phyloP scores from a whole-genome alignment of 2,113 vertebrate species.

The Crotalus helleri region DNA sequence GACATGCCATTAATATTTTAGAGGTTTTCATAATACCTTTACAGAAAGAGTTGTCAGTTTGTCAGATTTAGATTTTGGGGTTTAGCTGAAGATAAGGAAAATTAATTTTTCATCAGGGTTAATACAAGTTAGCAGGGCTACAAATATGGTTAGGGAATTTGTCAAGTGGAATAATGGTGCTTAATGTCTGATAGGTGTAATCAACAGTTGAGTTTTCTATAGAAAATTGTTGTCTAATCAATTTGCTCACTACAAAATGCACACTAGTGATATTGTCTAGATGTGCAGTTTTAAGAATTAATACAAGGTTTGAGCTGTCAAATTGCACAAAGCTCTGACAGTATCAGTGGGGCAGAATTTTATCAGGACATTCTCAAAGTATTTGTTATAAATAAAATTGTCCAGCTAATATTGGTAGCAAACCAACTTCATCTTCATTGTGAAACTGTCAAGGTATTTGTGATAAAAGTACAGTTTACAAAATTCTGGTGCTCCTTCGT shows the following conservation, averaged over 20 bases:
- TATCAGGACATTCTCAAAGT: constrained; percentile 68
- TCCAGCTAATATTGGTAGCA: constrained; percentile 68
- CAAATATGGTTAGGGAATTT: too few relatives aligned
- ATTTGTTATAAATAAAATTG: constrained; percentile 75
- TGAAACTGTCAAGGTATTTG: constrained; percentile 50
- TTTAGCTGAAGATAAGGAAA: too few relatives aligned
- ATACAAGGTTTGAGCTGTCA: constrained; percentile 93
- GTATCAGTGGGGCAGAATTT: constrained; percentile 60
- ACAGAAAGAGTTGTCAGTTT: too few relatives aligned
- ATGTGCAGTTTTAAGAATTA: constrained; percentile 73
- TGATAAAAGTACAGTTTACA: constrained; percentile 49
- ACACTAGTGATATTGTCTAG: constrained; percentile 75
- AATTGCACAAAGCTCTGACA: constrained; percentile 74
- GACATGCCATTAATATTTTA: too few relatives aligned
- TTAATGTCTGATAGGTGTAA: too few relatives aligned
- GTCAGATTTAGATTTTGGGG: too few relatives aligned
- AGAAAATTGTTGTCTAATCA: constrained; percentile 88
- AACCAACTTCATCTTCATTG: constrained; percentile 62
- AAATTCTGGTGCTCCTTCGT: constrained; percentile 45
- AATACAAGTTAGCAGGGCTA: too few relatives aligned
- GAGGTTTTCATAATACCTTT: too few relatives aligned
- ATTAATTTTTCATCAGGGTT: too few relatives aligned
- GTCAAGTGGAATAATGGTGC: too few relatives aligned
- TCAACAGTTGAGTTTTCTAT: too few relatives aligned
- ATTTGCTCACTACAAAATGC: constrained; percentile 86